These are phyloP conservation scores for Gavia stellata DNA, from an alignment of 2,113 vertebrate species.

Conservation along the genomic window DNA sequence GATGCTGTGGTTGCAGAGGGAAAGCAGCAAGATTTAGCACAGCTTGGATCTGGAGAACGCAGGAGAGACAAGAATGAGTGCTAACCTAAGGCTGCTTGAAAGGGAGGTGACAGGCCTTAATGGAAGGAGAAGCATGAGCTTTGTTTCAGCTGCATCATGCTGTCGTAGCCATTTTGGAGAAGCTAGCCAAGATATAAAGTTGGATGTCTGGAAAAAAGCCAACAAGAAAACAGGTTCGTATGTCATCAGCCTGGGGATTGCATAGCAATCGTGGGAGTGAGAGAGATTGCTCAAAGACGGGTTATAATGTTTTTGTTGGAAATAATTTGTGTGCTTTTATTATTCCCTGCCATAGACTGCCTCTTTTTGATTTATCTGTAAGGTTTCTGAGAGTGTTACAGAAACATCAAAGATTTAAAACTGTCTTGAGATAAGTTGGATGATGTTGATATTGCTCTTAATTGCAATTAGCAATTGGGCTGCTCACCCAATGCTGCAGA, in stretches of 20 bases:
- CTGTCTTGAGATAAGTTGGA: not conserved
- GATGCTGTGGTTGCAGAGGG: not conserved
- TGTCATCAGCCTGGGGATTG: not conserved
- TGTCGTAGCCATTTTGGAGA: not conserved
- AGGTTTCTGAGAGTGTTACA: not conserved
- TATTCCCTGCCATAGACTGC: not conserved
- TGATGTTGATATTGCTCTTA: not conserved
- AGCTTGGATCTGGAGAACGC: not conserved
- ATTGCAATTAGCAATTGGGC: not conserved
- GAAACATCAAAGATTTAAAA: not conserved
- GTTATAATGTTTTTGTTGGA: not conserved
- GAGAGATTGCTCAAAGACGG: not conserved
- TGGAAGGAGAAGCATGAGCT: not conserved
- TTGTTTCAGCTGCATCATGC: not conserved
- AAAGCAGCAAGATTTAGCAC: not conserved
- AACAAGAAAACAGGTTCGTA: not conserved
- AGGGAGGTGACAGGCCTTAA: not conserved
- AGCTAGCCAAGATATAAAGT: not conserved
- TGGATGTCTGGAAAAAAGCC: not conserved
- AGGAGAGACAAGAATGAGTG: not conserved
- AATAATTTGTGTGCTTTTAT: not conserved
- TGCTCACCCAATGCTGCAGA: not conserved
- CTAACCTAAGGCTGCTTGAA: not conserved
- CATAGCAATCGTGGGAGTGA: not conserved
- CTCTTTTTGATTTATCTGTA: not conserved